phyloP scores from a whole-genome alignment of 2,888 invertebrate species.

The Archips xylosteana region DNA sequence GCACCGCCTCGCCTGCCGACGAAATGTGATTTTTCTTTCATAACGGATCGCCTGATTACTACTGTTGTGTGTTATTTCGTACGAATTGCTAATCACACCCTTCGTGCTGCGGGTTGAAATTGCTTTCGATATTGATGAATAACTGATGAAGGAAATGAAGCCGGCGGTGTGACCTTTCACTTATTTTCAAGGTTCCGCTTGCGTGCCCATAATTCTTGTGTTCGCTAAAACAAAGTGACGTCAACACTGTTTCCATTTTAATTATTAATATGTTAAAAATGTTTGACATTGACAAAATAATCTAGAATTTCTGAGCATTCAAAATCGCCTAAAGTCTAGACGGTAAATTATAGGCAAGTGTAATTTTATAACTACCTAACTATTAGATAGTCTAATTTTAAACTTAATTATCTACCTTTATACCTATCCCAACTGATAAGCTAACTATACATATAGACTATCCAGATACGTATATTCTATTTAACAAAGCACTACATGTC shows the following conservation, averaged over 20 bases:
- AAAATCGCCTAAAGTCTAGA: neutral
- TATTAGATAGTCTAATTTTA: too few species aligned
- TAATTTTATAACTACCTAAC: too few species aligned
- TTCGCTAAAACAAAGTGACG: constrained; percentile 30
- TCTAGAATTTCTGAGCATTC: neutral
- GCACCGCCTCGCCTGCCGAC: constrained; percentile 77
- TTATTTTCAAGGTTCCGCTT: constrained; percentile 56
- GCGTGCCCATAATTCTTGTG: constrained; percentile 42
- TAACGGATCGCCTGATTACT: constrained; percentile 77
- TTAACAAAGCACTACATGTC: neutral
- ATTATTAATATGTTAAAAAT: neutral
- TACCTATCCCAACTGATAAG: too few species aligned
- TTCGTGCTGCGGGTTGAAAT: constrained; percentile 63
- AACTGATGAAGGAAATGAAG: constrained; percentile 63
- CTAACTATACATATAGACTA: too few species aligned
- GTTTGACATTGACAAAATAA: neutral
- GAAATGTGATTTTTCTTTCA: constrained; percentile 80
- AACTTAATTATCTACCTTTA: too few species aligned
- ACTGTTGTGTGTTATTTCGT: constrained; percentile 80
- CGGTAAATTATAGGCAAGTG: too few species aligned
- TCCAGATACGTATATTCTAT: too few species aligned
- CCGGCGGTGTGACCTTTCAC: constrained; percentile 61
- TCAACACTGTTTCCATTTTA: constrained; percentile 13
- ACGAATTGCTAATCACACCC: constrained; percentile 76
- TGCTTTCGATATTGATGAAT: constrained; percentile 66